These are phyloP conservation scores for Corythornis madagascariensis DNA, from an alignment of 2,113 vertebrate genomes.

Conservation along the genomic window DNA sequence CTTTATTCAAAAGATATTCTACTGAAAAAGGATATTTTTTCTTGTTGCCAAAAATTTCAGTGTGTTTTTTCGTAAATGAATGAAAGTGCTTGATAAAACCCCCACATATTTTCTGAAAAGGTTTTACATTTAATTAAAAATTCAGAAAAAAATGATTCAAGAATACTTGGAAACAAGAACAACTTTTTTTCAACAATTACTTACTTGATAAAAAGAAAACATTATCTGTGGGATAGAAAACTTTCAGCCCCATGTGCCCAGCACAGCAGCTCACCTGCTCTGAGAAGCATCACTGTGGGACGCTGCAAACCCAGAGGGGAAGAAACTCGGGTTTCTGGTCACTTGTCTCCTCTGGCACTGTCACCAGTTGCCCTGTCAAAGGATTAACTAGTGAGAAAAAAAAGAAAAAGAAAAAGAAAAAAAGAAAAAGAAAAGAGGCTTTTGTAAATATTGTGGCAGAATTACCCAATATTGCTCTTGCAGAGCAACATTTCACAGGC, in stretches of 20 bases:
- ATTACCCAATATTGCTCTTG: background rate
- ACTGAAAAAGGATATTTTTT: background rate
- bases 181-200: background rate
- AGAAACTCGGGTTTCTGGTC: accelerated
- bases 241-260: too few relatives aligned
- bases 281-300: too few relatives aligned
- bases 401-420: too few relatives aligned
- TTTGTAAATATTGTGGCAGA: background rate
- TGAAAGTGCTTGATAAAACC: background rate
- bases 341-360: background rate
- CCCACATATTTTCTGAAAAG: accelerated
- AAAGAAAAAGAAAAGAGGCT: background rate
- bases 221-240: background rate
- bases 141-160: background rate
- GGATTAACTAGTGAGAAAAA: background rate
- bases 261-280: too few relatives aligned
- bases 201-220: background rate
- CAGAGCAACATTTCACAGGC: background rate
- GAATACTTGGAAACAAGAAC: background rate
- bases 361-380: accelerated
- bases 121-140: background rate
- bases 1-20: background rate
- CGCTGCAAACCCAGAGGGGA: background rate
- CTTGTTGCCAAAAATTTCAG: background rate
- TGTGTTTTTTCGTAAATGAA: background rate